Base-by-base conservation (phyloP, 2,113 vertebrate genomes). In the Merops nubicus region DNA sequence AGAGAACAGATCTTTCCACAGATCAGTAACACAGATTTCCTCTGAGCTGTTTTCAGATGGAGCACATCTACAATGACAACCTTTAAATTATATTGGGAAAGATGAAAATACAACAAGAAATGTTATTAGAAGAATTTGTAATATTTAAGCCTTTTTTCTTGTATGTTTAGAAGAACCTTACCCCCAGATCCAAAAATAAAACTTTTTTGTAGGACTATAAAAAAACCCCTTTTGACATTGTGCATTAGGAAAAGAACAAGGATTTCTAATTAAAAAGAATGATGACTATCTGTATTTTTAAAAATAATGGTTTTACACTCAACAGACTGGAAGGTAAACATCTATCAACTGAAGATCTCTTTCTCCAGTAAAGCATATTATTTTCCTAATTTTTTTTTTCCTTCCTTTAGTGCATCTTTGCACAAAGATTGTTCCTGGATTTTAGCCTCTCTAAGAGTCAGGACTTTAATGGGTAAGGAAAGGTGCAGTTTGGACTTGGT, bases 1-100 rank as follows among this genome's bases (percentile, higher is more conserved):
- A 85, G 53, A 74, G 56, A 91, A 59, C 65, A 82, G 86, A 91
- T 92, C 62, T 82, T 83, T 25, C 77, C 45, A 87, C n/a, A 86
- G 81, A 91, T 84, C 91, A 59, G 42, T 36, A 88, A 67, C 82
- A 88, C 64, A 93, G 72, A 84, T 95, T 90, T 88, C 42, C 31
- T 94, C 28, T 68, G 88, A 93, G 60, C 40, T 88, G 33, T 93
- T 93, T 96, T 94, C 75, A 62, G 68, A 72, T 48, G 26, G 45
- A 78, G 7, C 9, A 42, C 62, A 75, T 91, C 78, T 88, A 69
- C 38, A 48, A 28, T 80, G 63, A 83, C 67, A 95, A 82, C 40
- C 19, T 14, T 85, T 95, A 85, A 91, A 83, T 94, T 85, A 62
- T 47, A 69, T 31, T 51, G 12, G 36, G 45, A 85, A 88, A 89